phyloP scores from a whole-genome alignment of 1,140 invertebrate species.

The Drosophila tristis region DNA sequence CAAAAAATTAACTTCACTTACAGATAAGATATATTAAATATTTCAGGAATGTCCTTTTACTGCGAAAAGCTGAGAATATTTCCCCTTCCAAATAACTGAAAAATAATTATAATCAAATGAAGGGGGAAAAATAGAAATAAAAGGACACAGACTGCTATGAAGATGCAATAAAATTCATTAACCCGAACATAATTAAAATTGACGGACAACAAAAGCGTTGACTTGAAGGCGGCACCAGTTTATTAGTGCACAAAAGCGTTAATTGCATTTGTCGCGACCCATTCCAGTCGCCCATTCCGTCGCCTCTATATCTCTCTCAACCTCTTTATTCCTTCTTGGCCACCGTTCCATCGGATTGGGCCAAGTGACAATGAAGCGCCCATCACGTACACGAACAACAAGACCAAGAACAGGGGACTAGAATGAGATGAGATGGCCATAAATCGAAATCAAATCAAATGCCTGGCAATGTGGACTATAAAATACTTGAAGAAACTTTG shows the following conservation, averaged over 20 bases:
- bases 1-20: too few relatives aligned
- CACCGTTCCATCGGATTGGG: too few relatives aligned
- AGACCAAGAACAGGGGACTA: conserved; percentile 8
- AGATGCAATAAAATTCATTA: conserved; percentile 56
- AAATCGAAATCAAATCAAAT: conserved; percentile 79
- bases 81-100: conserved; percentile 9
- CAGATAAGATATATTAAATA: too few relatives aligned
- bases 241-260: conserved; percentile 53
- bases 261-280: conserved; percentile 45
- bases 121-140: conserved; percentile 2
- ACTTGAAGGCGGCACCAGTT: conserved; percentile 28
- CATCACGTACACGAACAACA: conserved; percentile 29
- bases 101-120: conserved; percentile 25
- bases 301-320: not conserved
- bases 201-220: conserved; percentile 30
- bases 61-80: not conserved
- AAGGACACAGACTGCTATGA: conserved; percentile 3
- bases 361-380: conserved; percentile 8
- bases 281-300: not conserved
- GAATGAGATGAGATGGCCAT: conserved; percentile 48
- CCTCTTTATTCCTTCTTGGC: not conserved
- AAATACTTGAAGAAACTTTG: conserved; percentile 56
- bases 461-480: conserved; percentile 65
- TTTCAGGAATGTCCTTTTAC: not conserved
- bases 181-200: conserved; percentile 66